A percentile compares a stretch with the other conserved stretches of the same genome.
These are phyloP conservation scores for Scortum barcoo DNA, from an alignment of 2,113 vertebrate species.

Conservation along the genomic window DNA sequence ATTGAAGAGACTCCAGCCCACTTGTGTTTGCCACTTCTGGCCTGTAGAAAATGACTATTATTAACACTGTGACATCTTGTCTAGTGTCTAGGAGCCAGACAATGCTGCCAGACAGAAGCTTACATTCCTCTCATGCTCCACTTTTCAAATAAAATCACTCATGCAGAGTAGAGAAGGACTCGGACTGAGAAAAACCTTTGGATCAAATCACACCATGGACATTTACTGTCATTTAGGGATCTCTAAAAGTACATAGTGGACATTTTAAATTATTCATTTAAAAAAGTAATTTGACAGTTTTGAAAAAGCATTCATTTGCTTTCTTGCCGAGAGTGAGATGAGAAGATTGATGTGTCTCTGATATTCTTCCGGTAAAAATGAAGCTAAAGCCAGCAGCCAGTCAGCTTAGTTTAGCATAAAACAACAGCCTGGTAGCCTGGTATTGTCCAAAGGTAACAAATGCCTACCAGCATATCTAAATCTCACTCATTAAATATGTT, in stretches of 20 bases:
- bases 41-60: conserved; percentile 52
- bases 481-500: background rate
- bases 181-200: background rate
- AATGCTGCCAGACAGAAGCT: conserved; percentile 52
- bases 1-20: background rate
- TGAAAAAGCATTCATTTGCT: background rate
- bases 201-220: background rate
- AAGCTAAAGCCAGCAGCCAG: background rate
- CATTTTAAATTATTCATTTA: background rate
- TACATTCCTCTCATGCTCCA: conserved; percentile 74
- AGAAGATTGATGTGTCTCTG: background rate
- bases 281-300: background rate
- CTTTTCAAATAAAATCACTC: conserved; percentile 41
- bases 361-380: background rate
- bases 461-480: background rate
- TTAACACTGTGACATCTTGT: conserved; percentile 56
- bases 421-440: background rate
- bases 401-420: background rate
- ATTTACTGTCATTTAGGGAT: background rate
- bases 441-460: background rate
- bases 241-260: background rate
- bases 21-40: conserved; percentile 20
- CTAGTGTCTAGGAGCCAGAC: conserved; percentile 49
- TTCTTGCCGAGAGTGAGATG: background rate
- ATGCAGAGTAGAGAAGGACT: conserved; percentile 4